phyloP scores from a whole-genome alignment of 2,888 invertebrate species.

The Andrena bucephala region DNA sequence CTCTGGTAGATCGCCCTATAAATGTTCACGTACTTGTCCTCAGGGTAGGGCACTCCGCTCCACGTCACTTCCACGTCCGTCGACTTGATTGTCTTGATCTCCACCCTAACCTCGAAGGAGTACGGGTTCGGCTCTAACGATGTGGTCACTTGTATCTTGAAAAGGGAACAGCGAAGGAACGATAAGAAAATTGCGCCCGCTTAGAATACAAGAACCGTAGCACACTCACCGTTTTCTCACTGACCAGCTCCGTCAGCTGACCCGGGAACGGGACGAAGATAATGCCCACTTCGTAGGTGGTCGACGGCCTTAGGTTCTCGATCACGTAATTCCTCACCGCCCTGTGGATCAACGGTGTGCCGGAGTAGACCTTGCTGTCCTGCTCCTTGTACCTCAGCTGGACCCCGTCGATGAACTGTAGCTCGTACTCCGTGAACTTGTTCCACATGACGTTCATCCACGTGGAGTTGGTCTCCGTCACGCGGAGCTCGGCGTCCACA shows the following conservation, averaged over 20 bases:
- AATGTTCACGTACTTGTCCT: constrained; percentile 95
- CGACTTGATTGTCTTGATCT: constrained; percentile 91
- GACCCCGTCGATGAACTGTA: constrained; percentile 94
- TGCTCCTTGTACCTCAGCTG: constrained; percentile 94
- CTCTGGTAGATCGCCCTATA: constrained; percentile 94
- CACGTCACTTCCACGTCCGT: constrained; percentile 92
- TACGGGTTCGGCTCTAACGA: constrained; percentile 89
- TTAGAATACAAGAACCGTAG: no score
- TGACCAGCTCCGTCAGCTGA: constrained; percentile 91
- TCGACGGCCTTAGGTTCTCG: constrained; percentile 91
- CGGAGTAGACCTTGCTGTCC: constrained; percentile 93
- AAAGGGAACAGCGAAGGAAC: background rate
- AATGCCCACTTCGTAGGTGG: constrained; percentile 93
- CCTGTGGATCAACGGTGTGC: constrained; percentile 93
- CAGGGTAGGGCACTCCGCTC: constrained; percentile 94
- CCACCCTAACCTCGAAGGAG: constrained; percentile 92
- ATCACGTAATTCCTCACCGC: constrained; percentile 92
- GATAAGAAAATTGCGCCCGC: background rate
- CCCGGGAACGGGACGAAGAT: constrained; percentile 93
- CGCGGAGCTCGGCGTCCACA: constrained; percentile 90
- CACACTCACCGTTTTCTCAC: constrained; percentile 88
- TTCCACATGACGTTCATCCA: constrained; percentile 93
- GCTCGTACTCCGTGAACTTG: constrained; percentile 92
- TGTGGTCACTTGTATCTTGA: constrained; percentile 80
- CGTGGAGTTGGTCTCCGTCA: constrained; percentile 92